phyloP scores from a whole-genome alignment of 2,113 vertebrate genomes.

The Lamprologus lemairii region DNA sequence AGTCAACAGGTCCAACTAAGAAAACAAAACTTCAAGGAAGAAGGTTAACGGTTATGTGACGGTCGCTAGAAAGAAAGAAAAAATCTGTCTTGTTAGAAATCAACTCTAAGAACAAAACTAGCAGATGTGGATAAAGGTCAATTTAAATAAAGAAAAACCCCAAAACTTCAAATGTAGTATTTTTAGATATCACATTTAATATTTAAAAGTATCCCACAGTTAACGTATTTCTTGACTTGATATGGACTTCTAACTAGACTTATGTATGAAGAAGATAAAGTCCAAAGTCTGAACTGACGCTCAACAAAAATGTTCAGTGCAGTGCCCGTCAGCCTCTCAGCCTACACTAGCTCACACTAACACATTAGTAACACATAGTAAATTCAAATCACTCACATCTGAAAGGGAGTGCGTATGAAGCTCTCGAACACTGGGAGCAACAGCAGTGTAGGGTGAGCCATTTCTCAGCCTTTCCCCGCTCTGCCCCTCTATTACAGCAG shows the following conservation, averaged over 20 bases:
- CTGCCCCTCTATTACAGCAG: neutral
- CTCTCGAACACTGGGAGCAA: neutral
- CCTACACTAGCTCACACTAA: neutral
- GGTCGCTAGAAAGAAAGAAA: neutral
- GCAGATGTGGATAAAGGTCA: neutral
- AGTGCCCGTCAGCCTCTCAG: neutral
- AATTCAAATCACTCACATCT: neutral
- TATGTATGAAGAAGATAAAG: neutral
- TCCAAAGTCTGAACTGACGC: neutral
- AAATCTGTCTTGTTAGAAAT: neutral
- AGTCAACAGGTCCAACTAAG: neutral
- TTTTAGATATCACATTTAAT: constrained; percentile 17
- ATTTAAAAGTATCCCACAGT: neutral
- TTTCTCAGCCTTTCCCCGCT: constrained; percentile 14
- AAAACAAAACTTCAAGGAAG: neutral
- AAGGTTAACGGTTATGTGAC: neutral
- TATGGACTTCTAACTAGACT: neutral
- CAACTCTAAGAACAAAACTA: neutral
- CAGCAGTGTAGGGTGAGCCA: neutral
- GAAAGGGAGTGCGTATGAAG: neutral
- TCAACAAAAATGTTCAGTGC: neutral
- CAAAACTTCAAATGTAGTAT: neutral
- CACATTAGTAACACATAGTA: neutral
- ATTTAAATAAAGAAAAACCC: neutral
- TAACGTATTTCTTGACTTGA: neutral